Evolutionary conservation across 2,888 invertebrate genomes (phyloP).

Genomic region (Andrena haemorrhoa): DNA sequence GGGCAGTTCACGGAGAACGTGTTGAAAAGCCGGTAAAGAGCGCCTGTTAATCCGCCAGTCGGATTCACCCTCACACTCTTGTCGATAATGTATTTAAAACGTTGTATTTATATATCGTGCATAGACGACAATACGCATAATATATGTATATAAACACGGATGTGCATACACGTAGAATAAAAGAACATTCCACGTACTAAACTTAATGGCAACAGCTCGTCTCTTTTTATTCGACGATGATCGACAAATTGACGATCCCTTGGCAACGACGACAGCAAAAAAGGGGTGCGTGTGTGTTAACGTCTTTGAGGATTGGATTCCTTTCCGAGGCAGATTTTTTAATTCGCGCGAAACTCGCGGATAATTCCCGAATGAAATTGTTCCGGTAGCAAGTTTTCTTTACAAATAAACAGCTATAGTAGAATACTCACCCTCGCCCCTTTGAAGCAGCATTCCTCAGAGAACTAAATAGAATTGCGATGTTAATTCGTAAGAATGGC

Average conservation of each 20-base stretch:
- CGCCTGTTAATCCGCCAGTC: constrained; percentile 63
- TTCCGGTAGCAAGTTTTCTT: no score
- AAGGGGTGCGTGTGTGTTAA: not conserved
- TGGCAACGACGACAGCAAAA: not conserved
- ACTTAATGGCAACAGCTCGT: constrained; percentile 46
- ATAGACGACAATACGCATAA: constrained; percentile 67
- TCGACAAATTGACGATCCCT: constrained; percentile 5
- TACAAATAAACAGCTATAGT: no score
- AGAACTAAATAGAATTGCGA: not conserved
- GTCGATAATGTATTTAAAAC: constrained; percentile 75
- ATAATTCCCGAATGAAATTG: no score
- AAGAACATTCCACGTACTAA: constrained; percentile 77
- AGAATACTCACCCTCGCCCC: no score
- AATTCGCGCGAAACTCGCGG: no score
- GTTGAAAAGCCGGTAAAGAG: constrained; percentile 79
- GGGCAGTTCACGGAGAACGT: constrained; percentile 86
- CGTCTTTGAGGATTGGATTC: no score
- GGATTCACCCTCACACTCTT: constrained; percentile 44
- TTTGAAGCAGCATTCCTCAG: not conserved
- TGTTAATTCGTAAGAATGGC: constrained; percentile 31
- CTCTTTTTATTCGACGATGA: constrained; percentile 26
- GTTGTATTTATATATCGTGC: constrained; percentile 70
- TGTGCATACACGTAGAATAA: constrained; percentile 73
- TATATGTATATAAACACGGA: constrained; percentile 69
- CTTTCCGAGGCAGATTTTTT: no score